Evolutionary conservation across 2,113 vertebrate genomes (phyloP), one percentile per base, ranked within the genome.

Genomic region (Illadopsis cleaveri): DNA sequence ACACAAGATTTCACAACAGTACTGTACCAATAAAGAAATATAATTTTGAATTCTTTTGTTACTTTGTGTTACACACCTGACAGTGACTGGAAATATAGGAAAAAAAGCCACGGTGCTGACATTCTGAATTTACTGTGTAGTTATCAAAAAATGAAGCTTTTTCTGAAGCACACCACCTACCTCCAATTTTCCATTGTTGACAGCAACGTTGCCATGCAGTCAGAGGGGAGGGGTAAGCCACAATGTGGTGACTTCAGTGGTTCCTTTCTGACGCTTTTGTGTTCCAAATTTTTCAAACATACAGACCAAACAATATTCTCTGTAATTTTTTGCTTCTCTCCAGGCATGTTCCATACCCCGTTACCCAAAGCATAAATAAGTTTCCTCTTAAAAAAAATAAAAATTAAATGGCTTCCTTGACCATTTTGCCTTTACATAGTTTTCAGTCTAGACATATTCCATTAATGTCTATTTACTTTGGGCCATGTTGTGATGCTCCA

Each of bases 391-490:
- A 44, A 50, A 62, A 61, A 38, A 21, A 50, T 19, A 75, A 47
- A 19, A 27, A 21, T 14, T 16, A 13, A 75, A 76, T 10, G 5
- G n/a, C n/a, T n/a, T 45, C 22, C 38, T 76, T 82, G 62, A 20
- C 19, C 24, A 57, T 69, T 68, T 84, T 92, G 18, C 16, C 15
- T 57, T 90, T 40, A 58, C 30, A 47, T 38, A 90, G 33, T 21
- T 86, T 75, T 82, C 15, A 48, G 56, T 90, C 79, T 94, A 95
- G 91, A 85, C 50, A 12, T 45, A 66, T 57, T 78, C 31, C 57
- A 44, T 79, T 66, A 82, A 69, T 31, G 6, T 44, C 22, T 73
- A 0, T 71, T 92, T 88, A 71, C 22, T 88, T 88, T 94, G 61
- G 51, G 24, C 11, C 5, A 25, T 15, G 28, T 53, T 66, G 53